phyloP scores from a whole-genome alignment of 2,888 invertebrate species.

The Phortica magna region DNA sequence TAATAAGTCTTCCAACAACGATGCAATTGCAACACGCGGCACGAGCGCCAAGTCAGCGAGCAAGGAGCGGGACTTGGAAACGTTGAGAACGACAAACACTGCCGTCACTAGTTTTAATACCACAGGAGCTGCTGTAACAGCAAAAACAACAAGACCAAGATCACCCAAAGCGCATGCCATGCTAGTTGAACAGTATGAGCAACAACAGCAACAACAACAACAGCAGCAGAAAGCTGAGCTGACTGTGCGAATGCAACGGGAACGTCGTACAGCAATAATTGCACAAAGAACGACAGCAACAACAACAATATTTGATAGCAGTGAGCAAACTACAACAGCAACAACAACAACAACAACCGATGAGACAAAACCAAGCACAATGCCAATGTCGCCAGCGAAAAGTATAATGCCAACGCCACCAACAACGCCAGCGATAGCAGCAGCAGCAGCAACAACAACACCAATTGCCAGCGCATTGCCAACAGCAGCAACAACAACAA shows the following conservation, averaged over 20 bases:
- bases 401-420: conserved; percentile 61
- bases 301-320: neutral
- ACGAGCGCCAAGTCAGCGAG: conserved; percentile 9
- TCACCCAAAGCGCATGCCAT: conserved; percentile 19
- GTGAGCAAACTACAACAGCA: conserved; percentile 1
- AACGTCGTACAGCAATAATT: neutral
- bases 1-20: conserved; percentile 28
- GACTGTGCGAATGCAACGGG: neutral
- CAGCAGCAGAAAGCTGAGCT: neutral
- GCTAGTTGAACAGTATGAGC: neutral
- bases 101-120: conserved; percentile 23
- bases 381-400: neutral
- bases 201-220: neutral
- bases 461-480: neutral
- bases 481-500: conserved; percentile 20
- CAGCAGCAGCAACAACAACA: neutral
- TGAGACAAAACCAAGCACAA: neutral
- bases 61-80: conserved; percentile 13
- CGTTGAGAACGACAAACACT: conserved; percentile 36
- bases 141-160: neutral
- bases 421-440: conserved; percentile 52
- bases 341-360: conserved; percentile 28
- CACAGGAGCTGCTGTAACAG: neutral
- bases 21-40: conserved; percentile 20
- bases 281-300: neutral